These are phyloP conservation scores for Caerostris extrusa DNA, from an alignment of 1,140 invertebrate genomes.

Conservation along the genomic window DNA sequence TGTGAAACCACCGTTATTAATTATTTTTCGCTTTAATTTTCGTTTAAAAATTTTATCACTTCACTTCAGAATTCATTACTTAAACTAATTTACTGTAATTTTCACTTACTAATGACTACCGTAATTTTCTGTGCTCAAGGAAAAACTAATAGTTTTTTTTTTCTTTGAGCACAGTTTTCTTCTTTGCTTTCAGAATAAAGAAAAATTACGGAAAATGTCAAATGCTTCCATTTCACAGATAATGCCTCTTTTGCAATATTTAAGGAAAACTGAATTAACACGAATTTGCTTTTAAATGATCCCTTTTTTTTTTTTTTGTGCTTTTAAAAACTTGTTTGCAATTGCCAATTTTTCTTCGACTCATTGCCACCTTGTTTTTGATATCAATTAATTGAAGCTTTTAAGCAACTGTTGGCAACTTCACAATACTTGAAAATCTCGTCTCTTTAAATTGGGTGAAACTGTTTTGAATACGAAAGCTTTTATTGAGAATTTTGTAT, in stretches of 20 bases:
- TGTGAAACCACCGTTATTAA: neutral
- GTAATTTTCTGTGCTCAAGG: neutral
- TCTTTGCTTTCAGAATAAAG: neutral
- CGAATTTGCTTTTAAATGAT: constrained; percentile 19
- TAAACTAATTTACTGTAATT: constrained; percentile 45
- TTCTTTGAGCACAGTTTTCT: too few relatives aligned
- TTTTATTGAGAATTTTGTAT: too few relatives aligned
- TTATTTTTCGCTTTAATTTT: constrained; percentile 11
- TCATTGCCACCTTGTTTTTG: neutral
- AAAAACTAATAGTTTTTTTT: neutral
- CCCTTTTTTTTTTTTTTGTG: neutral
- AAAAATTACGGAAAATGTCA: constrained; percentile 10
- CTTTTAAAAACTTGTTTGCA: neutral
- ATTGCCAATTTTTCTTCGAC: neutral
- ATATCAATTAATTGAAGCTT: constrained; percentile 4
- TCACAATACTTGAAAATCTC: neutral
- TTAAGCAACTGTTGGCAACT: neutral
- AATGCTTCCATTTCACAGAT: constrained; percentile 6
- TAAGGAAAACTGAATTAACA: neutral
- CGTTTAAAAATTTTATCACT: constrained; percentile 49
- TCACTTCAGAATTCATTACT: constrained; percentile 26
- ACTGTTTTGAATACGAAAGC: neutral
- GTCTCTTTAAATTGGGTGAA: neutral
- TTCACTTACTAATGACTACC: constrained; percentile 45
- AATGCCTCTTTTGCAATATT: constrained; percentile 14